Conservation (phyloP, 2,113 vertebrate genomes). For the Poicephalus meyeri region DNA sequence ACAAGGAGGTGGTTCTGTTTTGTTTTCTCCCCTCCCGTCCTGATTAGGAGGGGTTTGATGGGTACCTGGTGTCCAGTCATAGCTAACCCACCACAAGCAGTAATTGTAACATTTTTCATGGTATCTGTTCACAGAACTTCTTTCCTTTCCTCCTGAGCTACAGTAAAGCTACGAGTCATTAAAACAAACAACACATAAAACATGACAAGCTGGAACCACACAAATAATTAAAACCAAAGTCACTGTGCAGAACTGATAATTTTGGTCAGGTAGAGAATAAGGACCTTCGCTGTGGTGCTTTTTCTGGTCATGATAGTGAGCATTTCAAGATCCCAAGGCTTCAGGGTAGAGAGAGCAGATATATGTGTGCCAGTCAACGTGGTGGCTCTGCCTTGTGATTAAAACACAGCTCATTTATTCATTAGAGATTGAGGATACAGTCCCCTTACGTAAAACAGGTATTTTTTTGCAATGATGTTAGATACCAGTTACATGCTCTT, state of each 20-base stretch:
- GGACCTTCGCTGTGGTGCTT: not conserved
- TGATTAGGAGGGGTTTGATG: not conserved
- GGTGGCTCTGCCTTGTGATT: not conserved
- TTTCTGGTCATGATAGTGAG: not conserved
- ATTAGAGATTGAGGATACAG: not conserved
- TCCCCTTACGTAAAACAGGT: not conserved
- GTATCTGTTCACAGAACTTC: not conserved
- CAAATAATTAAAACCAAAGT: constrained; percentile 56
- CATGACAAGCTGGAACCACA: constrained; percentile 31
- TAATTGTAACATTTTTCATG: not conserved
- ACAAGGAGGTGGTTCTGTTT: not conserved
- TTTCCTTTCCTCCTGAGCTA: not conserved
- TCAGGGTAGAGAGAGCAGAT: not conserved
- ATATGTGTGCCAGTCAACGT: not conserved
- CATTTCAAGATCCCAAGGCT: not conserved
- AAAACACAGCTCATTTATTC: not conserved
- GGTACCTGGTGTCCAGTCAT: not conserved
- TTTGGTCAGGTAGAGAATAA: constrained; percentile 46
- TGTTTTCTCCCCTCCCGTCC: not conserved
- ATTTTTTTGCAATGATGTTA: not conserved
- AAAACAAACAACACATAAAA: constrained; percentile 57
- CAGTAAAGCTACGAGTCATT: constrained; percentile 42
- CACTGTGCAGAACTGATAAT: constrained; percentile 28
- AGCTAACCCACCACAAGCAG: not conserved
- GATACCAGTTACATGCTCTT: not conserved